Evolutionary conservation across 2,888 invertebrate species (phyloP).

Genomic region (Ormyrus thymus): DNA sequence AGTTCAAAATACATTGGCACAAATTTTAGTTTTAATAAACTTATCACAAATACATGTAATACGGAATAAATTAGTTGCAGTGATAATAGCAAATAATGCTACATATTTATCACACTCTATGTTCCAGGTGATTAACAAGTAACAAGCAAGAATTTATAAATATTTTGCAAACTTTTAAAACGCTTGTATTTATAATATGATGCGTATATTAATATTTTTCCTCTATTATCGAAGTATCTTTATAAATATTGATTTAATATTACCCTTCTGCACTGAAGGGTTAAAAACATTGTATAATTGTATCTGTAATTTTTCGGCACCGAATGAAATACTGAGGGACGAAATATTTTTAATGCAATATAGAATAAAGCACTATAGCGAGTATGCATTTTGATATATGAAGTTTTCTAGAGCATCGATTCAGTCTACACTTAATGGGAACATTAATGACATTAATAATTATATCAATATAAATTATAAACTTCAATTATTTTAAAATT

Average conservation of each 20-base stretch:
- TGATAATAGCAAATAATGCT: constrained; percentile 42
- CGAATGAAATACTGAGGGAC: constrained; percentile 54
- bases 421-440: constrained; percentile 32
- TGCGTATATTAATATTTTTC: neutral
- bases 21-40: constrained; percentile 4
- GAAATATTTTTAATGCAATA: constrained; percentile 35
- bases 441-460: constrained; percentile 33
- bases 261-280: too few relatives aligned
- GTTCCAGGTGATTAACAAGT: constrained; percentile 48
- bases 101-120: constrained; percentile 50
- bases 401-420: constrained; percentile 30
- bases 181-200: constrained; percentile 15
- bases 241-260: too few relatives aligned
- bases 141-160: constrained; percentile 52
- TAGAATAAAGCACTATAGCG: constrained; percentile 20
- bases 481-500: constrained; percentile 37
- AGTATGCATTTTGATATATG: constrained; percentile 28
- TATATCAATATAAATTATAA: constrained; percentile 40
- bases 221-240: too few relatives aligned
- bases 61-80: constrained; percentile 39
- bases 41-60: constrained; percentile 21
- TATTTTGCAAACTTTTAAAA: constrained; percentile 29
- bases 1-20: constrained; percentile 41
- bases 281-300: constrained; percentile 46
- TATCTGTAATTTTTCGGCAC: constrained; percentile 52